Base-by-base conservation (phyloP, 64 coral and sea anemone species). In the Pachyseris speciosa region DNA sequence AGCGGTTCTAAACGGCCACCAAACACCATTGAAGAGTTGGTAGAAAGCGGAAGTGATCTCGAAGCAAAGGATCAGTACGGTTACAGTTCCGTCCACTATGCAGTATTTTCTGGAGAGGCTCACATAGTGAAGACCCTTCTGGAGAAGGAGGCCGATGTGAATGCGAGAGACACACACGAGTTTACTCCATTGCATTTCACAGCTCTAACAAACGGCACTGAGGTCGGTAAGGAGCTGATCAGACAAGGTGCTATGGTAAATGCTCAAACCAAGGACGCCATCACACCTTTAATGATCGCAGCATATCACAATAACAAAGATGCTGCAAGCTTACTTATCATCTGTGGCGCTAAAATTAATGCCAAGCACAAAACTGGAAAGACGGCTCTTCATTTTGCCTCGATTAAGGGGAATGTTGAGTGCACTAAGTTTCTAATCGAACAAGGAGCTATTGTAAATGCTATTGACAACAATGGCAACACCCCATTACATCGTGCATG, bases 361-460 rank as follows among this genome's bases (percentile, higher is more conserved):
- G 86, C 91, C 2, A 78, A 61, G 17, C 85, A 96, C 29, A 57
- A 78, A 67, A 57, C 85, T 80, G 94, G 94, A 0, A 93, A 50
- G 17, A 90, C 90, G 59, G 90, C 94, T 57, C 86, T 96, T 25
- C 90, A 96, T 72, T 89, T 96, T 85, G 94, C 94, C 28, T 59
- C 94, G 1, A 45, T 85, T 8, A 79, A 77, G 33, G 79, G 87
- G 27, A 61, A 90, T n/a, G 12, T 69, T 33, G 75, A 85, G 26
- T 31, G 73, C 59, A 80, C 58, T 37, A 75, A 55, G n/a, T 58
- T 93, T 42, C 34, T 96, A 19, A 47, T 96, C 9, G 72, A 89
- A 24, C 70, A 53, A 25, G 90, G 94, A 19, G 84, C 69, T 66
- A 71, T 84, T 73, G 50, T 96, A 38, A 67, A 88, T 55, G 83